Evolutionary conservation across 2,113 vertebrate genomes (phyloP).

Genomic region (Zootoca vivipara): DNA sequence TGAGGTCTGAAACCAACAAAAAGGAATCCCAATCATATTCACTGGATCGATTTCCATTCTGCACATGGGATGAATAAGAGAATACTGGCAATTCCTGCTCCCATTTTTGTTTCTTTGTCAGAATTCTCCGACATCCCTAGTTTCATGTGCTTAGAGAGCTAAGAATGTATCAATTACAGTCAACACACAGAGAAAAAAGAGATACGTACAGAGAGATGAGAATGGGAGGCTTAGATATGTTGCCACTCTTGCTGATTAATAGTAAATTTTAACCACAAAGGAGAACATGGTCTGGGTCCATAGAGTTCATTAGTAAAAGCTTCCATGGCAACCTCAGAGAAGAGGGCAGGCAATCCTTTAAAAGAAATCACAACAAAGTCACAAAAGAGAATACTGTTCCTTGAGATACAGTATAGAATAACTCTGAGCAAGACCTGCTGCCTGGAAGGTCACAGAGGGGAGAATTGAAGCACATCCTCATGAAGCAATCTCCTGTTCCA

Average conservation of each 20-base stretch:
- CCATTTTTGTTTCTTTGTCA: no score
- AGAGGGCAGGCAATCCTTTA: conserved; percentile 33
- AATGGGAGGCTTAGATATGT: conserved; percentile 21
- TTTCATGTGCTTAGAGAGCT: background rate
- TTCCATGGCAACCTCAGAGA: conserved; percentile 43
- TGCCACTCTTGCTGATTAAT: conserved; percentile 35
- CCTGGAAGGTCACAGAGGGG: background rate
- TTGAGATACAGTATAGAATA: conserved; percentile 43
- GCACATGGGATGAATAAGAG: no score
- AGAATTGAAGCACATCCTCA: conserved; percentile 39
- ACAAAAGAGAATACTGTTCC: conserved; percentile 46
- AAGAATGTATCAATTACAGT: background rate
- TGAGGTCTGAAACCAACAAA: no score
- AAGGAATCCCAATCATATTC: no score
- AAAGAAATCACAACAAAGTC: background rate
- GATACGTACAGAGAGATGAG: background rate
- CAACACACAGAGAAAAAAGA: background rate
- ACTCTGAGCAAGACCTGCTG: conserved; percentile 42
- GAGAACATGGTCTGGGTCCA: conserved; percentile 20
- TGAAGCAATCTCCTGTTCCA: conserved; percentile 55
- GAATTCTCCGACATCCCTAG: no score
- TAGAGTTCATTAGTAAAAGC: conserved; percentile 43
- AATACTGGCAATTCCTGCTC: no score
- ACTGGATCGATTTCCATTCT: no score
- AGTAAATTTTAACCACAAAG: conserved; percentile 46